Base-by-base conservation (phyloP, 2,888 invertebrate species). In the Caenorhabditis japonica region DNA sequence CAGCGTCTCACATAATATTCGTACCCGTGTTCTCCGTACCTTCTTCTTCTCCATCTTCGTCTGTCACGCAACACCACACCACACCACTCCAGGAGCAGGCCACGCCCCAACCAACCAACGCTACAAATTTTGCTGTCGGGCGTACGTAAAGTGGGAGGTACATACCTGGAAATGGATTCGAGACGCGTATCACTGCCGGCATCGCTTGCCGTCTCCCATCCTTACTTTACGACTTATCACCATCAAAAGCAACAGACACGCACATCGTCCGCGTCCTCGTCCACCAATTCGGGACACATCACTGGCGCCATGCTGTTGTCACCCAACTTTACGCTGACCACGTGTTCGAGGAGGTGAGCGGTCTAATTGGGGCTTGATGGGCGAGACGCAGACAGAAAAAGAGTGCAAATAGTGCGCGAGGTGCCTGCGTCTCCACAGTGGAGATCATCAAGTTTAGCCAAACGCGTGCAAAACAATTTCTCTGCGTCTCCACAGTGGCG, bases 121-220 rank as follows among this genome's bases (percentile, higher is more conserved):
- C n/a, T n/a, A n/a, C n/a, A n/a, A n/a, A n/a, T n/a, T n/a, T n/a
- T n/a, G n/a, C n/a, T n/a, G n/a, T n/a, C n/a, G n/a, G n/a, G n/a
- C n/a, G n/a, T n/a, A n/a, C n/a, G n/a, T n/a, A n/a, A n/a, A n/a
- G n/a, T n/a, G n/a, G n/a, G n/a, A n/a, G n/a, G n/a, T n/a, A n/a
- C n/a, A n/a, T 55, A 64, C 64, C 64, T 56, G 34, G 58, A 68
- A 68, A 58, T 58, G 58, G 66, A 68, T 41, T 69, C 72, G 38
- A 64, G 72, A 33, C 72, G 72, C 10, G 72, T 72, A 53, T 72
- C 72, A n/a, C 49, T 72, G 52, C 72, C 72, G 60, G 72, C 59
- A 27, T 58, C 71, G 33, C 62, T 71, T 39, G 62, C 51, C 56
- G 70, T 61, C 56, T 70, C 56, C 27, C 53, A 53, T 33, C 60